Percentiles rank a stretch among this genome's conserved stretches.
These are phyloP conservation scores for Oxycera nigricornis DNA, from an alignment of 2,888 invertebrate species.

Conservation along the genomic window DNA sequence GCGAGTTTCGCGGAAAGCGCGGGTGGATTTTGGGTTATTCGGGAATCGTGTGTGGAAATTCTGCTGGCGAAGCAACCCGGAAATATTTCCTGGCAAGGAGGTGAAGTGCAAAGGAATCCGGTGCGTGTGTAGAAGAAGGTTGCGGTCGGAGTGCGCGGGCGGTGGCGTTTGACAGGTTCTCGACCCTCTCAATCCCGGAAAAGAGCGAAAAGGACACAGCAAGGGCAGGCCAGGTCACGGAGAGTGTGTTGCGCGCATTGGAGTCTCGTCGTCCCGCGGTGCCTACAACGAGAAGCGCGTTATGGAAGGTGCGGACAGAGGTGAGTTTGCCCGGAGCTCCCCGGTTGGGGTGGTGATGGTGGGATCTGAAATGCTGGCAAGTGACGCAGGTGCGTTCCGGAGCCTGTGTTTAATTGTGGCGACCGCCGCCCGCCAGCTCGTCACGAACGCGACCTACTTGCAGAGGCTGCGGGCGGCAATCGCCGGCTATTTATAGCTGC, in stretches of 20 bases:
- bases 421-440: background rate
- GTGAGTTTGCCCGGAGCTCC: background rate
- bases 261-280: background rate
- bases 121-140: background rate
- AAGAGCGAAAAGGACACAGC: slow-evolving; percentile 11
- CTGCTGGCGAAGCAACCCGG: slow-evolving; percentile 1
- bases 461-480: background rate
- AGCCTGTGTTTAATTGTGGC: background rate
- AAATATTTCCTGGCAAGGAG: slow-evolving; percentile 14
- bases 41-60: background rate
- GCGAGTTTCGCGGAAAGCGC: background rate
- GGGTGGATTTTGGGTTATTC: background rate
- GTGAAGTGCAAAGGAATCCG: slow-evolving; percentile 26
- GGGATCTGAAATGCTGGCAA: background rate
- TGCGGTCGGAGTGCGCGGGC: slow-evolving; percentile 8
- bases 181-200: slow-evolving; percentile 12
- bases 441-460: background rate
- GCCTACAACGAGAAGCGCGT: slow-evolving; percentile 8
- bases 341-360: slow-evolving; percentile 15
- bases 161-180: slow-evolving; percentile 6
- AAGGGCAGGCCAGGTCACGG: slow-evolving; percentile 10
- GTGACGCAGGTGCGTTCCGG: background rate
- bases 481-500: slow-evolving; percentile 14
- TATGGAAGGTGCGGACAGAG: slow-evolving; percentile 38
- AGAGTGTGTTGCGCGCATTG: background rate